Conservation (phyloP, 1,140 invertebrate species). For the Periplaneta americana region DNA sequence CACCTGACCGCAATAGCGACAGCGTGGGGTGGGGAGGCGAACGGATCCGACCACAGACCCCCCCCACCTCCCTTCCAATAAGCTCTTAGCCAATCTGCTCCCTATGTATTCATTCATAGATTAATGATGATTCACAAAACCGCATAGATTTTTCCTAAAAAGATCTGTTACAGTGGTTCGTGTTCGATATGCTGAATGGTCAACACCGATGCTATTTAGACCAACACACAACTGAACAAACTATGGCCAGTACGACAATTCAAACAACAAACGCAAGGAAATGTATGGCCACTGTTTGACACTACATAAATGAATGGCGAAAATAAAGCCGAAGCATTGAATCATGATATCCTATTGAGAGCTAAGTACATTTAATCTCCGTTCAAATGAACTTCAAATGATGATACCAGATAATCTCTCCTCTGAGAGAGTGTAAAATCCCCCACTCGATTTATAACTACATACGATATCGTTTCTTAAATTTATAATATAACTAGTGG, state of each 20-base stretch:
- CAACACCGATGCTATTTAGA: no score
- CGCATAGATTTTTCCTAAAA: neutral
- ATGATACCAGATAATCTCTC: no score
- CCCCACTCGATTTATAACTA: no score
- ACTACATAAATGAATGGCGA: no score
- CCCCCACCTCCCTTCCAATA: neutral
- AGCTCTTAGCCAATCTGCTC: neutral
- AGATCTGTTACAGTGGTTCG: neutral
- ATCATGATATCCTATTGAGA: no score
- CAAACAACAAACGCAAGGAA: neutral
- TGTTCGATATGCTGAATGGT: neutral
- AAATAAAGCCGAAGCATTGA: no score
- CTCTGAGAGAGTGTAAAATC: no score
- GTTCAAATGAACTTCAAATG: no score
- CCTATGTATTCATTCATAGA: neutral
- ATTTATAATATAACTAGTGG: no score
- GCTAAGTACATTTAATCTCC: no score
- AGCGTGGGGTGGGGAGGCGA: neutral
- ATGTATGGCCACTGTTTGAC: neutral
- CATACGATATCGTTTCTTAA: no score
- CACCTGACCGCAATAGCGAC: neutral
- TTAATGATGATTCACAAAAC: neutral
- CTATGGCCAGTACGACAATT: neutral
- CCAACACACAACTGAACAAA: neutral
- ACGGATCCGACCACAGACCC: neutral